Evolutionary conservation across 2,113 vertebrate genomes (phyloP).

Genomic region (Opisthocomus hoazin): DNA sequence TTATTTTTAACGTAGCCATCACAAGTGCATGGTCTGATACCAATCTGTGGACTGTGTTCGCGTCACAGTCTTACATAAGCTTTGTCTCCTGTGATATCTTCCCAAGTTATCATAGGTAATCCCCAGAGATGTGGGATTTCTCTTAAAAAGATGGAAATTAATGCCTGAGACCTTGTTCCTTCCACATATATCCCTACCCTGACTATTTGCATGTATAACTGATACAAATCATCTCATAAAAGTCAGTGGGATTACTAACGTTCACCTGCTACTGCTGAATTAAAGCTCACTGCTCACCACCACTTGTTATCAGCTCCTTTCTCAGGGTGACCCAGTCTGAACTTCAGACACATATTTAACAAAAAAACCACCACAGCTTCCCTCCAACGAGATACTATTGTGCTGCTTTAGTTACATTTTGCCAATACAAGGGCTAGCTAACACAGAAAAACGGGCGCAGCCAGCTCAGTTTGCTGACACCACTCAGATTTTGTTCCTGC

Average conservation of each 20-base stretch:
- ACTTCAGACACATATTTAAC: background rate
- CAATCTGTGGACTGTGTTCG: background rate
- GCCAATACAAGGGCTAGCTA: background rate
- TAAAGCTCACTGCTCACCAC: background rate
- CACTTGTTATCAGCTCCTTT: background rate
- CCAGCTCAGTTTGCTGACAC: background rate
- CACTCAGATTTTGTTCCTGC: background rate
- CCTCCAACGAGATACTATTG: accelerated
- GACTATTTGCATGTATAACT: background rate
- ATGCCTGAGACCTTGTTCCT: background rate
- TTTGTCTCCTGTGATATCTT: background rate
- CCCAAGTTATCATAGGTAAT: background rate
- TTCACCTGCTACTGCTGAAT: accelerated
- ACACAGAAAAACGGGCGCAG: background rate
- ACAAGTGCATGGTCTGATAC: background rate
- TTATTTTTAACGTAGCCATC: background rate
- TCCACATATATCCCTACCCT: background rate
- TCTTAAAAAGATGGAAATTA: background rate
- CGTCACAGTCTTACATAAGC: background rate
- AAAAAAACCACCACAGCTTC: background rate
- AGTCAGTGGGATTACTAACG: background rate
- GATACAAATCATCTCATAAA: background rate
- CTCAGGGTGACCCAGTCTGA: background rate
- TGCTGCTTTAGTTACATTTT: background rate
- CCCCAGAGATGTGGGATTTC: background rate